These are phyloP conservation scores for Nothocercus julius DNA, from an alignment of 2,113 vertebrate genomes.

Conservation along the genomic window DNA sequence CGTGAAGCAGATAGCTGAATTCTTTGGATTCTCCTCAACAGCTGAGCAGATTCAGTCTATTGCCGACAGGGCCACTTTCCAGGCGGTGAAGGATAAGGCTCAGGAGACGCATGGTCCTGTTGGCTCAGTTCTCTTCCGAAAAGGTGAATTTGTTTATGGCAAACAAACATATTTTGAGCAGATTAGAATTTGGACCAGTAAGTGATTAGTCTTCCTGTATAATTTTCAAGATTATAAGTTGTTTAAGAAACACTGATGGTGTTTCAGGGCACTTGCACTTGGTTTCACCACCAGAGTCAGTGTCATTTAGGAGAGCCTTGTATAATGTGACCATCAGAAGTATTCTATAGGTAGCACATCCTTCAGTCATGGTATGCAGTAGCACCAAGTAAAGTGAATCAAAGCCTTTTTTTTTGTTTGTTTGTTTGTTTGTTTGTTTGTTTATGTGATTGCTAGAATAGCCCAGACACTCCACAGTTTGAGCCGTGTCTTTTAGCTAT, in stretches of 20 bases:
- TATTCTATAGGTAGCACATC: not conserved
- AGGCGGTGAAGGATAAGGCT: conserved; percentile 73
- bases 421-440: not conserved
- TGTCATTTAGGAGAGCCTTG: not conserved
- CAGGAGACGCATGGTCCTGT: conserved; percentile 65
- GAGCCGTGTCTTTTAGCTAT: not conserved
- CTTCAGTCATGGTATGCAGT: not conserved
- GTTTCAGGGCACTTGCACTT: not conserved
- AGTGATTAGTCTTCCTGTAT: not conserved
- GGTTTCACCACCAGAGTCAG: not conserved
- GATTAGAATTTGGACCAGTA: not conserved
- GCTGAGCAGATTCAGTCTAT: conserved; percentile 76
- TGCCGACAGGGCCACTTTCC: conserved; percentile 74
- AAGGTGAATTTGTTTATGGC: conserved; percentile 52
- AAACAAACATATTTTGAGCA: not conserved
- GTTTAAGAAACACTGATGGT: not conserved
- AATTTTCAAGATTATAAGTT: not conserved
- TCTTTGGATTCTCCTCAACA: conserved; percentile 75
- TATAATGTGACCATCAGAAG: not conserved
- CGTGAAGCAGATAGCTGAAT: conserved; percentile 75
- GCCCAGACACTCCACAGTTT: not conserved
- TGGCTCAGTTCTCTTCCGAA: conserved; percentile 76
- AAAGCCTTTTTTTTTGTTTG: not conserved
- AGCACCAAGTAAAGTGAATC: not conserved
- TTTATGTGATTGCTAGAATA: not conserved